Conservation (phyloP, 2,797 vertebrate species). For the Geotrypetes seraphini region DNA sequence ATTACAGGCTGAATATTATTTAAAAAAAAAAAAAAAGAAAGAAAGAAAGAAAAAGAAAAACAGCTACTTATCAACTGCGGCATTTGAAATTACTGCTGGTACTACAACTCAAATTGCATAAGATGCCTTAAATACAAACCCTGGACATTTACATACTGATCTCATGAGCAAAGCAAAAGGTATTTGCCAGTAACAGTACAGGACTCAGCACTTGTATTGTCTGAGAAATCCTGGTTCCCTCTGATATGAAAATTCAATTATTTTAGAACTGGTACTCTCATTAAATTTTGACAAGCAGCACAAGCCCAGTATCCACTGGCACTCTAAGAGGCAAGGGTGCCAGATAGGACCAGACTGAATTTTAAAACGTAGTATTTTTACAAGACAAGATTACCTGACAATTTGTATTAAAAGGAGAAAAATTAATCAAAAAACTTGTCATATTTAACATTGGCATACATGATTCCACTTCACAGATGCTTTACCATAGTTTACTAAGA, state of each 20-base stretch:
- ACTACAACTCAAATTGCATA: conserved; percentile 95
- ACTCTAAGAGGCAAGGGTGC: conserved; percentile 78
- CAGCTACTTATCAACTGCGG: conserved; percentile 96
- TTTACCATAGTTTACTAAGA: conserved; percentile 52
- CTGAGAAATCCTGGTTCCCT: conserved; percentile 97
- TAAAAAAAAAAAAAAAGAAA: too few species aligned
- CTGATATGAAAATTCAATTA: conserved; percentile 99
- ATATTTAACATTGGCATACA: conserved; percentile 68
- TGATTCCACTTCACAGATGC: conserved; percentile 52
- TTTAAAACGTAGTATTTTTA: conserved; percentile 94
- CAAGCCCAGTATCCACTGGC: conserved; percentile 83
- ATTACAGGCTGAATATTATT: conserved; percentile 97
- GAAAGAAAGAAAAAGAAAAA: too few species aligned
- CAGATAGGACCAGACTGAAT: conserved; percentile 89
- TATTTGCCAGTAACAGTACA: conserved; percentile 99
- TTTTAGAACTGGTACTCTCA: conserved; percentile 98
- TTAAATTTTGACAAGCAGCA: conserved; percentile 97
- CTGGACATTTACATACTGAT: conserved; percentile 99
- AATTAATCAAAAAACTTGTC: conserved; percentile 95
- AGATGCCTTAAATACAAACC: conserved; percentile 97
- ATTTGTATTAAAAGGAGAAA: conserved; percentile 90
- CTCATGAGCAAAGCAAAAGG: conserved; percentile 99
- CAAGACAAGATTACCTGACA: conserved; percentile 98
- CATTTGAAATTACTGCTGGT: conserved; percentile 91
- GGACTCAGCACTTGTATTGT: conserved; percentile 99